phyloP scores from a whole-genome alignment of 2,797 vertebrate species.

The Miichthys miiuy region DNA sequence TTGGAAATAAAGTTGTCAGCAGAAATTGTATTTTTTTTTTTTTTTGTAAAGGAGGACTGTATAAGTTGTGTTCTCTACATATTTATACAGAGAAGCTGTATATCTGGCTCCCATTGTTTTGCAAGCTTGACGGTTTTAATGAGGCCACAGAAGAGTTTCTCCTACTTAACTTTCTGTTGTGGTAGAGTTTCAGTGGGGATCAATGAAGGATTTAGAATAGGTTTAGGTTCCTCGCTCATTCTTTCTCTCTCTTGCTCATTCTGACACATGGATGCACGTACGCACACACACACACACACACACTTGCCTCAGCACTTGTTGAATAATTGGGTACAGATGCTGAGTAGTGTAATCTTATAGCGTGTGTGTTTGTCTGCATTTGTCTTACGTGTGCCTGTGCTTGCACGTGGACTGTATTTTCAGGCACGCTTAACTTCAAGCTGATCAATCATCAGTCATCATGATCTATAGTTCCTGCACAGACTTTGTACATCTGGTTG shows the following conservation, averaged over 20 bases:
- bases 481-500: slow-evolving; percentile 24
- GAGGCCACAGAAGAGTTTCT: slow-evolving; percentile 77
- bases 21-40: slow-evolving; percentile 32
- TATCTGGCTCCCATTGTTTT: slow-evolving; percentile 60
- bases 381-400: slow-evolving; percentile 10
- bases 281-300: slow-evolving; percentile 24
- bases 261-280: slow-evolving; percentile 38
- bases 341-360: slow-evolving; percentile 51
- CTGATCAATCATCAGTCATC: slow-evolving; percentile 58
- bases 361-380: slow-evolving; percentile 9
- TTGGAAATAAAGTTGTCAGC: slow-evolving; percentile 76
- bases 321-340: slow-evolving; percentile 75
- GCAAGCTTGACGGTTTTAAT: slow-evolving; percentile 70
- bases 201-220: slow-evolving; percentile 76
- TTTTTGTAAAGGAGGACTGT: slow-evolving; percentile 31
- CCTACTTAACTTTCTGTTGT: slow-evolving; percentile 73
- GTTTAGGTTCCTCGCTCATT: slow-evolving; percentile 58
- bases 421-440: slow-evolving; percentile 15
- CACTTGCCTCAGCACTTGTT: slow-evolving; percentile 49
- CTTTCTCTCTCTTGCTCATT: slow-evolving; percentile 49
- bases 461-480: slow-evolving; percentile 47
- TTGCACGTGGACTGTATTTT: neutral
- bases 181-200: slow-evolving; percentile 70
- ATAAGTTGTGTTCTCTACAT: slow-evolving; percentile 55
- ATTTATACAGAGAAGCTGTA: slow-evolving; percentile 47